Evolutionary conservation across 2,797 vertebrate species (phyloP).

Genomic region (Danionella dracula): DNA sequence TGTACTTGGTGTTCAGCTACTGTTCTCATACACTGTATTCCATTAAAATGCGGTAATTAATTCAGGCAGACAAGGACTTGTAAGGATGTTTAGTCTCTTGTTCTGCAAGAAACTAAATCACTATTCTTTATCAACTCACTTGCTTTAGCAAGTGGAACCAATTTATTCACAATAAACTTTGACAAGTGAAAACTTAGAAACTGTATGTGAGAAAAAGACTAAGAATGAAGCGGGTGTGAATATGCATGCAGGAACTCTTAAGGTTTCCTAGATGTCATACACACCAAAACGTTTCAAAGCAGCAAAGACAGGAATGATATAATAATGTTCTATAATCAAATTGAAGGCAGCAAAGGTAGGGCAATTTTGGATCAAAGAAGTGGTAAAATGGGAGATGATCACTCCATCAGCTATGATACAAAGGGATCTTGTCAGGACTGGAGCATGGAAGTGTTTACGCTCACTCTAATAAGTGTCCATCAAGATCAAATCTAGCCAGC

Average conservation of each 20-base stretch:
- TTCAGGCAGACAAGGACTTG: conserved; percentile 55
- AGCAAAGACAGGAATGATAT: background rate
- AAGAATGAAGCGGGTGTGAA: background rate
- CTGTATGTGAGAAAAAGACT: background rate
- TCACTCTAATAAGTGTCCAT: conserved; percentile 11
- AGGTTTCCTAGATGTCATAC: background rate
- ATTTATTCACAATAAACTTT: conserved; percentile 10
- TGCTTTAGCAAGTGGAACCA: background rate
- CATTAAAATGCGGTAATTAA: conserved; percentile 63
- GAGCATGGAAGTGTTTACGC: background rate
- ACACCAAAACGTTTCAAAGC: conserved; percentile 16
- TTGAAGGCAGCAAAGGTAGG: background rate
- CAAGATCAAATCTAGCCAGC: background rate
- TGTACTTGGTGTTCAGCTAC: conserved; percentile 6
- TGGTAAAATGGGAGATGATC: conserved; percentile 11
- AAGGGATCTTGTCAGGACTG: background rate
- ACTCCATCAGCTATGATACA: conserved; percentile 7
- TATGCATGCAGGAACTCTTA: background rate
- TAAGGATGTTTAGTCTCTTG: conserved; percentile 66
- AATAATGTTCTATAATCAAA: conserved; percentile 15
- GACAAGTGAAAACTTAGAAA: background rate
- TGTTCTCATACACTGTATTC: conserved; percentile 22
- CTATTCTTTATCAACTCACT: conserved; percentile 6
- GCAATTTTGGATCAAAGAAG: conserved; percentile 17
- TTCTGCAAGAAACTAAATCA: conserved; percentile 50